Percentiles rank a stretch among this genome's conserved stretches.
Evolutionary conservation across 2,888 invertebrate species (phyloP).

Genomic region (Strigamia crassipes): DNA sequence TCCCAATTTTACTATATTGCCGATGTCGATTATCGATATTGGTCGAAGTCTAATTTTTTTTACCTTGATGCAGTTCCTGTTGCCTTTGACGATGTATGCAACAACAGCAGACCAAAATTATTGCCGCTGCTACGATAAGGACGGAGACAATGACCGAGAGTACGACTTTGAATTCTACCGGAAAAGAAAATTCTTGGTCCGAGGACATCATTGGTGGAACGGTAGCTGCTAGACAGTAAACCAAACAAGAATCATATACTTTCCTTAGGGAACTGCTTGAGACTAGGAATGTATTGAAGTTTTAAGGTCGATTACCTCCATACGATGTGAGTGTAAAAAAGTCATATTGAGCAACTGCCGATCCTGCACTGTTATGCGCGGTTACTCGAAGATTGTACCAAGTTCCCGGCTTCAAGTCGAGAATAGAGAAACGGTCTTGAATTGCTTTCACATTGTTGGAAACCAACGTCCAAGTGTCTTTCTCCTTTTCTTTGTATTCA

Average conservation of each 20-base stretch:
- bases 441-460: constrained; percentile 90
- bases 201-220: constrained; percentile 47
- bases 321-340: constrained; percentile 48
- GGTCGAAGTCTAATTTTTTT: too few relatives aligned
- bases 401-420: constrained; percentile 88
- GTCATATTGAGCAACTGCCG: constrained; percentile 47
- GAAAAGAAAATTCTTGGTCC: constrained; percentile 44
- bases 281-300: too few relatives aligned
- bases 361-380: constrained; percentile 50
- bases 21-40: too few relatives aligned
- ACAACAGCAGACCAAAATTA: constrained; percentile 79
- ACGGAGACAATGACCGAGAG: constrained; percentile 90
- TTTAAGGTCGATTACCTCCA: constrained; percentile 44
- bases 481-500: constrained; percentile 77
- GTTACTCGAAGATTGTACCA: constrained; percentile 92
- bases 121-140: constrained; percentile 89
- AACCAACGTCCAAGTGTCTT: constrained; percentile 85
- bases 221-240: constrained; percentile 43
- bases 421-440: constrained; percentile 80
- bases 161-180: constrained; percentile 89
- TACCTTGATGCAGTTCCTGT: constrained; percentile 47
- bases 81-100: constrained; percentile 46
- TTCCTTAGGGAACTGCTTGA: too few relatives aligned
- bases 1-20: too few relatives aligned
- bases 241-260: not conserved